Base-by-base conservation (phyloP, 2,888 invertebrate species). In the Archips crataeganus region DNA sequence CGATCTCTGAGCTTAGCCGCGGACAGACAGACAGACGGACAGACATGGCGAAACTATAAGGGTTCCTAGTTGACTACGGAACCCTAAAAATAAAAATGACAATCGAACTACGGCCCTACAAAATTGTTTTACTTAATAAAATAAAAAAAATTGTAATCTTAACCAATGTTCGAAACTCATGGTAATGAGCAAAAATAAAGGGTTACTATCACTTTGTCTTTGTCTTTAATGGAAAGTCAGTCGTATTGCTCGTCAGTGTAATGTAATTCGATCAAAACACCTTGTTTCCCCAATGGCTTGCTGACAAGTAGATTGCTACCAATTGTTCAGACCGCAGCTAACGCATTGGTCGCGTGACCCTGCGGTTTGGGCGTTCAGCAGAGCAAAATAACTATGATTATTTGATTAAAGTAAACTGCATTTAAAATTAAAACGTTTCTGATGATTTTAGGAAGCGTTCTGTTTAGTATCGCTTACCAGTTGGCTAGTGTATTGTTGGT, bases 251-350 rank as follows among this genome's bases (percentile, higher is more conserved):
- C 39, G 39, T 39, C 36, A 36, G 36, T 36, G 36, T 36, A 57
- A 57, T 36, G 36, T 36, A 57, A 57, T 57, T 57, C 32, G 15
- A 54, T 57, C 57, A 32, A 9, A 57, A 32, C 57, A 57, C 32
- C 57, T 57, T 57, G 11, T 57, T 54, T 57, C 5, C 57, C 23
- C 63, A 68, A 73, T 63, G 42, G 69, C n/a, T 62, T 77, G 81
- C 73, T 75, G 81, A 83, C 83, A 82, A 77, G 77, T 77, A 79
- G 81, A 83, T 82, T 79, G 77, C 75, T 70, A 75, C 79, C 77
- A 80, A 80, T 80, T 75, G 78, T 78, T 77, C 66, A 39, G 71
- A 74, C 76, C 76, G 78, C 82, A 77, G 63, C 75, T 62, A 74
- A 71, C 65, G 71, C 63, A 57, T 13, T n/a, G 72, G 66, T 80